phyloP scores from a whole-genome alignment of 2,113 vertebrate genomes.

The Chiloscyllium plagiosum region DNA sequence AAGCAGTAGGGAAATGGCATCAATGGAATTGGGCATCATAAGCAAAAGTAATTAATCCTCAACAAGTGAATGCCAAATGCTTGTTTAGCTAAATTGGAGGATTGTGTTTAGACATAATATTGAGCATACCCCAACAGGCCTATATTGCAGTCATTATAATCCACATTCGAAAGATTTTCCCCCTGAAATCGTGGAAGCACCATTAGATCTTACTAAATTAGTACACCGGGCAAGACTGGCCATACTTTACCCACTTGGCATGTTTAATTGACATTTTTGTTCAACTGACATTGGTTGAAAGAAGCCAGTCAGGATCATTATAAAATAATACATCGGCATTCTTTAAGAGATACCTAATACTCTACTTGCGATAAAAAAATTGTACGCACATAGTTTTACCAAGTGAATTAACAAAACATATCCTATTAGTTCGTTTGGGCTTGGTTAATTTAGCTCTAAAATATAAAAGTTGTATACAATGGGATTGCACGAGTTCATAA shows the following conservation, averaged over 20 bases:
- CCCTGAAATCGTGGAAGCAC: not conserved
- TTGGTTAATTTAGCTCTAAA: slow-evolving; percentile 29
- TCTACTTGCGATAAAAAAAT: slow-evolving; percentile 19
- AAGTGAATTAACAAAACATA: slow-evolving; percentile 12
- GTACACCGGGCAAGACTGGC: not conserved
- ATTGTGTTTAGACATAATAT: slow-evolving; percentile 23
- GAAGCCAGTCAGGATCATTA: not conserved
- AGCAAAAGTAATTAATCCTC: not conserved
- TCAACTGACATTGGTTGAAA: not conserved
- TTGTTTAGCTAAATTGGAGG: not conserved
- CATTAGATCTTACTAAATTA: not conserved
- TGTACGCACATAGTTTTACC: slow-evolving; percentile 21
- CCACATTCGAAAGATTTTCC: not conserved
- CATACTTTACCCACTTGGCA: not conserved
- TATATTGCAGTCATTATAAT: not conserved
- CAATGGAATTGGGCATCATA: not conserved
- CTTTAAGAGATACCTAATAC: slow-evolving; percentile 9
- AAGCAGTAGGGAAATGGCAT: not conserved
- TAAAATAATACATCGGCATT: not conserved
- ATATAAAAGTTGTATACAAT: slow-evolving; percentile 32
- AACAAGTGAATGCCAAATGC: not conserved
- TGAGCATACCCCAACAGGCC: slow-evolving; percentile 4
- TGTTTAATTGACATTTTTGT: slow-evolving; percentile 11
- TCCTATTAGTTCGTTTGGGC: not conserved
- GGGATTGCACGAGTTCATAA: slow-evolving; percentile 35